These are phyloP conservation scores for Euborellia annulipes DNA, from an alignment of 1,140 invertebrate species.

Conservation along the genomic window DNA sequence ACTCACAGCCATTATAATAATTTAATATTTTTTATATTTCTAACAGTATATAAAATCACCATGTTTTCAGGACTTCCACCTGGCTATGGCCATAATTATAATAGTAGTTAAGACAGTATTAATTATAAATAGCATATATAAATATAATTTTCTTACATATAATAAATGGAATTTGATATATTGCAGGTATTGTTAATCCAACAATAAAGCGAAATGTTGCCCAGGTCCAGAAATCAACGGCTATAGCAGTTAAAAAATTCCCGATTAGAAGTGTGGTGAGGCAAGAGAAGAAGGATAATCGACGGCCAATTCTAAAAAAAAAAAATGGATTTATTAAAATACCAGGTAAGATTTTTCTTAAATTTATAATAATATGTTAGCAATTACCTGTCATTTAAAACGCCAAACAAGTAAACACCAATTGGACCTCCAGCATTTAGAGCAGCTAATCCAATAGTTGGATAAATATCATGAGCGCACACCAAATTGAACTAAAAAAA, in stretches of 20 bases:
- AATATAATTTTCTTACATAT: constrained; percentile 52
- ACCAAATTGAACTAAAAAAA: constrained; percentile 65
- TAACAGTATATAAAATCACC: too few species aligned
- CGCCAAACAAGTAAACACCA: constrained; percentile 70
- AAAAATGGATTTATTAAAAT: constrained; percentile 7
- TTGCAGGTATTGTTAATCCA: constrained; percentile 73
- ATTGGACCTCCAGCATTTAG: constrained; percentile 70
- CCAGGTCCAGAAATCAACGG: constrained; percentile 67
- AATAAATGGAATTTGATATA: constrained; percentile 91
- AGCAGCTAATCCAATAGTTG: constrained; percentile 63
- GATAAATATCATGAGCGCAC: constrained; percentile 67
- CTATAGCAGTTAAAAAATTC: constrained; percentile 56
- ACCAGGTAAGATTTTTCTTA: background rate
- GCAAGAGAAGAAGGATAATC: constrained; percentile 66
- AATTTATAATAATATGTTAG: background rate
- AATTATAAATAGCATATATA: constrained; percentile 6
- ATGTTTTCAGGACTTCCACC: background rate
- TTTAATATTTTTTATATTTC: too few species aligned
- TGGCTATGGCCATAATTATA: too few species aligned
- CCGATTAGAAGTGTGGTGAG: constrained; percentile 57
- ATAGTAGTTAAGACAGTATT: too few species aligned
- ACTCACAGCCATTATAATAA: too few species aligned
- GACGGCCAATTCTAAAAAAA: constrained; percentile 48
- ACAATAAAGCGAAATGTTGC: constrained; percentile 58
- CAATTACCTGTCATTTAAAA: constrained; percentile 56